Base-by-base conservation (phyloP, 2,888 invertebrate species). In the Escarpia spicata region DNA sequence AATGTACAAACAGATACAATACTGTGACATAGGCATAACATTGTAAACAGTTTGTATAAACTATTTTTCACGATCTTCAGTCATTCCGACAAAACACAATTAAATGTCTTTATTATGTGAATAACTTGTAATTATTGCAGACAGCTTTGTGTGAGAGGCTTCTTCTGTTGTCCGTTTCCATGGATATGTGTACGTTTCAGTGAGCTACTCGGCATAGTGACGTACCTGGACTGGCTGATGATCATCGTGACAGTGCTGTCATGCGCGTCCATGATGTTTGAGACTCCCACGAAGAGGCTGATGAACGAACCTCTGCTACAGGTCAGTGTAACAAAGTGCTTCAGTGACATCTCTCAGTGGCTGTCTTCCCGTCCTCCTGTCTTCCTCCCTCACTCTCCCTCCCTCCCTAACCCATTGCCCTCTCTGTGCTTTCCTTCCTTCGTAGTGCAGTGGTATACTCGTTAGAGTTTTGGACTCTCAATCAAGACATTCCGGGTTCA, bases 221-320 rank as follows among this genome's bases (percentile, higher is more conserved):
- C 99, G 0, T 99, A 99, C 96, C 97, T 99, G 96, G 99, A 99
- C 96, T 99, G 99, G 99, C 98, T 99, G 2, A 99, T 99, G 99
- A 99, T 99, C 94, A 98, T 98, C 96, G 98, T 99, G 92, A 99
- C 99, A 0, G 99, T 99, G 0, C 97, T 99, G 19, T 99, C 99
- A 0, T 99, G 99, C 96, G 97, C 99, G 92, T 99, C 99, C 0
- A 99, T 99, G 99, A 99, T 99, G 98, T 99, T 99, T 96, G 99
- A 99, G 97, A 99, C 99, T 0, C 99, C 99, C 0, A 97, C 97
- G 92, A 98, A 98, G 95, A 97, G 99, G 93, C 98, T 99, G 43
- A 99, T 99, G 98, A 98, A 99, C 92, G 95, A 94, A 6, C 93
- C 94, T 19, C 94, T 94, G 10, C 94, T 96, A 45, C 95, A 95